phyloP scores from a whole-genome alignment of 2,888 invertebrate genomes.

The Drosophila dives region DNA sequence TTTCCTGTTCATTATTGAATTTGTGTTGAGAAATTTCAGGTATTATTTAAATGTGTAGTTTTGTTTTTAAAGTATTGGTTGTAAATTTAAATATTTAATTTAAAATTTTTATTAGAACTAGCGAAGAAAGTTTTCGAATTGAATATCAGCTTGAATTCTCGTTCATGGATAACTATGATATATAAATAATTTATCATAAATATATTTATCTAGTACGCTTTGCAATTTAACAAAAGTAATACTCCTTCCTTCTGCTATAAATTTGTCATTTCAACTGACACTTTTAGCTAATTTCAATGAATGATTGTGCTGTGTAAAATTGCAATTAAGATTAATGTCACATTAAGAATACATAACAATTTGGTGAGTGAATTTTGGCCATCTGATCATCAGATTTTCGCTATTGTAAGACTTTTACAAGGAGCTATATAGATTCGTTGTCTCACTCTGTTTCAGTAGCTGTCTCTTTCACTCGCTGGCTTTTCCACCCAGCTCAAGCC shows the following conservation, averaged over 20 bases:
- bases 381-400: constrained; percentile 43
- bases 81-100: too few species aligned
- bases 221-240: background rate
- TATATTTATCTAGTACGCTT: background rate
- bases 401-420: constrained; percentile 31
- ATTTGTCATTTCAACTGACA: background rate
- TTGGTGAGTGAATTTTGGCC: constrained; percentile 26
- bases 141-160: background rate
- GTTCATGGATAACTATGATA: background rate
- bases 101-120: constrained; percentile 19
- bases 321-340: constrained; percentile 7
- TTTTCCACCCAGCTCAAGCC: constrained; percentile 24
- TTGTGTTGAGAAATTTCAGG: background rate
- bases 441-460: background rate
- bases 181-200: background rate
- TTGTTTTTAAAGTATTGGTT: constrained; percentile 5
- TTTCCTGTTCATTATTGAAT: constrained; percentile 35
- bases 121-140: constrained; percentile 6
- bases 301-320: background rate
- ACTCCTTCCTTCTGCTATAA: background rate
- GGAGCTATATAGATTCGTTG: background rate
- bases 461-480: background rate
- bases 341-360: constrained; percentile 27
- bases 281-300: constrained; percentile 9
- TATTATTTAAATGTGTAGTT: background rate